Conservation (phyloP, 2,797 vertebrate species). For the Myripristis murdjan region DNA sequence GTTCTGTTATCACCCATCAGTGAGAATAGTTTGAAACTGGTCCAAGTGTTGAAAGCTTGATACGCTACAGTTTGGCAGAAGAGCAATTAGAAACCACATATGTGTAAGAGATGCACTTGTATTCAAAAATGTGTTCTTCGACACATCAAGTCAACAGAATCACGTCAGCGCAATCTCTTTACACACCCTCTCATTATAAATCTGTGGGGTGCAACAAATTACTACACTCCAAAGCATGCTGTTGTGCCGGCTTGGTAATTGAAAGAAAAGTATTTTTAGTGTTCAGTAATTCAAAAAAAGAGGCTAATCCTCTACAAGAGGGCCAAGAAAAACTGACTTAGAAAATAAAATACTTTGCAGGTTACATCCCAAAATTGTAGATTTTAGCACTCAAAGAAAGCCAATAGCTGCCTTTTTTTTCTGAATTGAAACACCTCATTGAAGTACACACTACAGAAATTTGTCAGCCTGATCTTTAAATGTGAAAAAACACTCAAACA, state of each 20-base stretch:
- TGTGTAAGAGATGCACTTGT: slow-evolving; percentile 32
- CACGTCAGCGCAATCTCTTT: slow-evolving; percentile 34
- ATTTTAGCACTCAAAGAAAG: slow-evolving; percentile 21
- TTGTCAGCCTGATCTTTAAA: slow-evolving; percentile 40
- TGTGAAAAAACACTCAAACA: slow-evolving; percentile 17
- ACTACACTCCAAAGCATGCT: background rate
- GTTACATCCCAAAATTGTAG: background rate
- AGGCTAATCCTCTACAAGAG: too few species aligned
- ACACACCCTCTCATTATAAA: slow-evolving; percentile 39
- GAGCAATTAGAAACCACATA: slow-evolving; percentile 53
- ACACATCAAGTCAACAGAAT: slow-evolving; percentile 51
- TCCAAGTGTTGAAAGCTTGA: slow-evolving; percentile 20
- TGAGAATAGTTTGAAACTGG: slow-evolving; percentile 35
- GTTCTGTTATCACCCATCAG: slow-evolving; percentile 45
- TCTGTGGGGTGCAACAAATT: slow-evolving; percentile 16
- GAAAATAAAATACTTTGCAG: slow-evolving; percentile 6
- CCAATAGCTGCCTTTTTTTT: slow-evolving; percentile 5
- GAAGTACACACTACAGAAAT: slow-evolving; percentile 10
- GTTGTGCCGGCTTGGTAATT: slow-evolving; percentile 10
- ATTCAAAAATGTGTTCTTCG: slow-evolving; percentile 10
- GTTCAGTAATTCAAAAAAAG: slow-evolving; percentile 5
- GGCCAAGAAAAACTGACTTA: slow-evolving; percentile 3
- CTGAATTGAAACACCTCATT: background rate
- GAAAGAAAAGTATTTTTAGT: slow-evolving; percentile 14
- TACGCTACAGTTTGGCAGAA: slow-evolving; percentile 24